Conservation (phyloP, 2,888 invertebrate genomes). For the Sipha maydis region DNA sequence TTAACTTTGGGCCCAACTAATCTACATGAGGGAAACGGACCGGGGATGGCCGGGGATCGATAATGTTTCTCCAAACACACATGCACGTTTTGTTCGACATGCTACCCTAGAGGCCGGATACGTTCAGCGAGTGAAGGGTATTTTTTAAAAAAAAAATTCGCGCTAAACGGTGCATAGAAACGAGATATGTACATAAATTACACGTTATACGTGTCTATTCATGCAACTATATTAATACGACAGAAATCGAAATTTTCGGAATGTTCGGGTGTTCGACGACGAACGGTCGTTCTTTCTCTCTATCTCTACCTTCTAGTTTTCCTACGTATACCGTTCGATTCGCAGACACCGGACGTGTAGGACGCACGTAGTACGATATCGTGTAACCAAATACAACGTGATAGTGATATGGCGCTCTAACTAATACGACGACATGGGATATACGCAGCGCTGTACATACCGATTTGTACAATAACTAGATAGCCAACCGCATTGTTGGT, state of each 20-base stretch:
- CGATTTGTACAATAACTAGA: too few relatives aligned
- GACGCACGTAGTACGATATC: too few relatives aligned
- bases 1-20: slow-evolving; percentile 60
- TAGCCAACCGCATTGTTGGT: too few relatives aligned
- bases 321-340: too few relatives aligned
- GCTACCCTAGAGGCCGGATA: slow-evolving; percentile 30
- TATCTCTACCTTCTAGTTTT: too few relatives aligned
- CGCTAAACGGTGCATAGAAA: slow-evolving; percentile 23
- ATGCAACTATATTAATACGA: too few relatives aligned
- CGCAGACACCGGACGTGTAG: too few relatives aligned
- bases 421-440: not conserved
- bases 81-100: slow-evolving; percentile 59
- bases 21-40: slow-evolving; percentile 60
- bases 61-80: slow-evolving; percentile 51
- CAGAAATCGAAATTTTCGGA: too few relatives aligned
- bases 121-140: slow-evolving; percentile 1
- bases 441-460: too few relatives aligned
- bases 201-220: too few relatives aligned
- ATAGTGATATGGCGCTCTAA: not conserved
- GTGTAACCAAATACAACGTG: too few relatives aligned
- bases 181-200: not conserved
- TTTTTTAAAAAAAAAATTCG: not conserved
- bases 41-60: slow-evolving; percentile 60
- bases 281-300: not conserved
- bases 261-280: slow-evolving; percentile 19